A percentile compares a stretch with the other conserved stretches of the same genome.
phyloP scores from a whole-genome alignment of 2,888 invertebrate genomes.

The Lasius fuliginosus region DNA sequence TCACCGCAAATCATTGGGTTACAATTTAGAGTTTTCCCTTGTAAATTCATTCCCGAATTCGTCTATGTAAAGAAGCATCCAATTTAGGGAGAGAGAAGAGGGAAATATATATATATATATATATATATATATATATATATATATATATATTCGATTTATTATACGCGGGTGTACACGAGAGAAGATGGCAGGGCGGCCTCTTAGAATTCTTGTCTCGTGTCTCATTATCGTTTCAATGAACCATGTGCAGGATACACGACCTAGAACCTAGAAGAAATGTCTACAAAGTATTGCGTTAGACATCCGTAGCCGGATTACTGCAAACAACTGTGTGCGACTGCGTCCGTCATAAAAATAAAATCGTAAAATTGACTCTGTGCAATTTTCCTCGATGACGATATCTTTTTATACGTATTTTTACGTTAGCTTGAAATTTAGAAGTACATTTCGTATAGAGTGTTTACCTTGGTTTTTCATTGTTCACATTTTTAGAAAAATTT shows the following conservation, averaged over 20 bases:
- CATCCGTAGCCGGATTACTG: neutral
- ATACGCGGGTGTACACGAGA: neutral
- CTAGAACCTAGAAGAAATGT: slow-evolving; percentile 12
- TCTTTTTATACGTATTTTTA: neutral
- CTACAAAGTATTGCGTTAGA: slow-evolving; percentile 13
- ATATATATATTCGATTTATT: neutral
- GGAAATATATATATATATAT: neutral
- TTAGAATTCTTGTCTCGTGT: neutral
- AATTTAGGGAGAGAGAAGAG: neutral
- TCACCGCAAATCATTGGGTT: too few relatives aligned
- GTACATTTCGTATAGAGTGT: neutral
- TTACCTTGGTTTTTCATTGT: neutral
- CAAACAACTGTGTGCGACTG: neutral
- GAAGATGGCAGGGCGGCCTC: neutral
- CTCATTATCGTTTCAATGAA: slow-evolving; percentile 8
- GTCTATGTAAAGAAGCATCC: neutral
- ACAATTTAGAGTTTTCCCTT: too few relatives aligned
- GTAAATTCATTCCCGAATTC: too few relatives aligned
- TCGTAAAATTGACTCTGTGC: neutral
- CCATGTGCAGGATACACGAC: neutral
- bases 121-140: neutral
- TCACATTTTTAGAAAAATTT: neutral
- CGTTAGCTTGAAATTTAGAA: neutral
- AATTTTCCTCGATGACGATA: neutral
- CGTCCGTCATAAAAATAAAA: slow-evolving; percentile 5